These are phyloP conservation scores for Torymus auratus DNA, from an alignment of 2,888 invertebrate species.

Conservation along the genomic window DNA sequence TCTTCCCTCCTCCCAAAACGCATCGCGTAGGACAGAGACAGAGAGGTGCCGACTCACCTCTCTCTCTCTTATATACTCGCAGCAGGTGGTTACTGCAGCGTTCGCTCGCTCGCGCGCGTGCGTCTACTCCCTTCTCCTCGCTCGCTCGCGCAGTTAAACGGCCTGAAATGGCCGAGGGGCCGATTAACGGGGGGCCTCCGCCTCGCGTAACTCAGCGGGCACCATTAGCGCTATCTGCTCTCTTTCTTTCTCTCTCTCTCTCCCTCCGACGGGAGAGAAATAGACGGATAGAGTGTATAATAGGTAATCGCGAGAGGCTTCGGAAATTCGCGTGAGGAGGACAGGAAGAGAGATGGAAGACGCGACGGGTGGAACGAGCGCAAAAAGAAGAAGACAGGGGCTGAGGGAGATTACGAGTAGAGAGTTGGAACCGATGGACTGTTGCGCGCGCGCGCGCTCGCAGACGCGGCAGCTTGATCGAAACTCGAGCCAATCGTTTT, in stretches of 20 bases:
- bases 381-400: slow-evolving; percentile 2
- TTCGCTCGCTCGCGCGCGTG: slow-evolving; percentile 46
- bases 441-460: background rate
- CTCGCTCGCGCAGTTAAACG: slow-evolving; percentile 56
- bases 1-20: slow-evolving; percentile 1
- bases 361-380: background rate
- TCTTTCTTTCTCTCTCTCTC: slow-evolving; percentile 25
- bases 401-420: background rate
- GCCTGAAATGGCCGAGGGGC: slow-evolving; percentile 60
- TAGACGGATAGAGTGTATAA: slow-evolving; percentile 25
- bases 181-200: slow-evolving; percentile 61
- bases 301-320: background rate
- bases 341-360: background rate
- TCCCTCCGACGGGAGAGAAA: slow-evolving; percentile 6
- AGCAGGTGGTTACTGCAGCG: slow-evolving; percentile 68
- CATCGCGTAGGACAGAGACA: background rate
- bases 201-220: slow-evolving; percentile 71
- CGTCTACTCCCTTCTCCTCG: slow-evolving; percentile 51
- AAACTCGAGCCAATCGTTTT: background rate
- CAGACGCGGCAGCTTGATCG: too few species aligned
- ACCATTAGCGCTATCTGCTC: slow-evolving; percentile 71
- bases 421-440: slow-evolving; percentile 6
- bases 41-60: slow-evolving; percentile 51
- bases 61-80: slow-evolving; percentile 51
- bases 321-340: background rate